Conservation (phyloP, 2,888 invertebrate genomes). For the Tetranychus piercei region DNA sequence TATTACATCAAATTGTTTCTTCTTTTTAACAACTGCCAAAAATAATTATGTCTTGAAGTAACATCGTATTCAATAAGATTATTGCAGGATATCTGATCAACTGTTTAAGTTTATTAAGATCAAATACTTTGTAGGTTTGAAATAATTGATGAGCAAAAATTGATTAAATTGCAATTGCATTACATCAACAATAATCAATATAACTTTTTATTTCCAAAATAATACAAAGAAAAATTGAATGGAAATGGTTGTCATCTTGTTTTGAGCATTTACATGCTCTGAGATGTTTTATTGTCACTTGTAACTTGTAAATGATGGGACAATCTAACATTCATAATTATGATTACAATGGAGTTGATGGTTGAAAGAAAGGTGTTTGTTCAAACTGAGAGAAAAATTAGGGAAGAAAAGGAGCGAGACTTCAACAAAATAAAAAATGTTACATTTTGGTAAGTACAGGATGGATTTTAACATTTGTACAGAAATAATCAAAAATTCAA, state of each 20-base stretch:
- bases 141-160: background rate
- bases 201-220: background rate
- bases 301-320: too few relatives aligned
- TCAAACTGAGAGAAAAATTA: background rate
- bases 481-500: background rate
- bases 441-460: background rate
- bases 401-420: background rate
- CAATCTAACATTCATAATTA: too few relatives aligned
- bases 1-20: too few relatives aligned
- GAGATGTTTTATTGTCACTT: too few relatives aligned
- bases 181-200: background rate
- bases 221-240: background rate
- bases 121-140: background rate
- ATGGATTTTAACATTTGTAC: background rate
- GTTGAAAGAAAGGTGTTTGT: too few relatives aligned
- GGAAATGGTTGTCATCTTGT: too few relatives aligned
- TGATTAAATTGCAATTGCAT: background rate
- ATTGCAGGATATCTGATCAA: background rate
- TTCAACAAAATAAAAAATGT: background rate
- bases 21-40: too few relatives aligned
- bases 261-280: too few relatives aligned
- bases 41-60: too few relatives aligned
- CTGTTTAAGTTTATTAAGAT: background rate
- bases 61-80: too few relatives aligned
- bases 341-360: too few relatives aligned